Evolutionary conservation across 1,140 invertebrate species (phyloP), one percentile per base, ranked within the genome.

Genomic region (Ectropis grisescens): DNA sequence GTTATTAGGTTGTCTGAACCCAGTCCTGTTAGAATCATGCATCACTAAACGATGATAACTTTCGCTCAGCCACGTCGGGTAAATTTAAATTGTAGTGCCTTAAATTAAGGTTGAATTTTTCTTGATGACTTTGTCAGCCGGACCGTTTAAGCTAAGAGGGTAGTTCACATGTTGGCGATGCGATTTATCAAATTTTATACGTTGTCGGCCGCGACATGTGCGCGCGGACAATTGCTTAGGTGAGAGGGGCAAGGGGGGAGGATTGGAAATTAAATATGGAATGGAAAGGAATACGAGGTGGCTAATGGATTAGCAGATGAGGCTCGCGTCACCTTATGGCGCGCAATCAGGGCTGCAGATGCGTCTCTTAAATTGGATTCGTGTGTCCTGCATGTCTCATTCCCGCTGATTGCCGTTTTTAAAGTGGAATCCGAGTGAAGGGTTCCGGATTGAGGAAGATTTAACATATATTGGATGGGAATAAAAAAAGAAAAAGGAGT

Each of bases 171-270:
- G 71, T 80, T 65, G 70, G 60, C 70, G 57, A 45, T 68, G 59
- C 68, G 60, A 80, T 80, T 76, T 80, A 76, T 80, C 75, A 80
- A 80, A 80, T 71, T 80, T 75, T 76, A 74, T 79, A 60, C 54
- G 64, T 54, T 44, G 40, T 34, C 50, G 42, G 68, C 57, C 67
- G 53, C 58, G 71, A 75, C 74, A 79, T 79, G 74, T 80, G 75
- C 62, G 64, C 44, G 47, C 59, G 74, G 68, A 75, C 72, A 72
- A 71, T 74, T 56, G 66, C 55, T 40, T 39, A 38, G 47, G 41
- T 46, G 50, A 28, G 28, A 39, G 38, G 44, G 37, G 31, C 26
- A 38, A 37, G 44, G 35, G 31, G 23, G 37, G 43, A 44, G 55
- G 43, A 36, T 37, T 31, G 14, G 35, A 60, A 69, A 74, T 76